These are phyloP conservation scores for Hippocampus kuda DNA, from an alignment of 2,797 vertebrate species.

Conservation along the genomic window DNA sequence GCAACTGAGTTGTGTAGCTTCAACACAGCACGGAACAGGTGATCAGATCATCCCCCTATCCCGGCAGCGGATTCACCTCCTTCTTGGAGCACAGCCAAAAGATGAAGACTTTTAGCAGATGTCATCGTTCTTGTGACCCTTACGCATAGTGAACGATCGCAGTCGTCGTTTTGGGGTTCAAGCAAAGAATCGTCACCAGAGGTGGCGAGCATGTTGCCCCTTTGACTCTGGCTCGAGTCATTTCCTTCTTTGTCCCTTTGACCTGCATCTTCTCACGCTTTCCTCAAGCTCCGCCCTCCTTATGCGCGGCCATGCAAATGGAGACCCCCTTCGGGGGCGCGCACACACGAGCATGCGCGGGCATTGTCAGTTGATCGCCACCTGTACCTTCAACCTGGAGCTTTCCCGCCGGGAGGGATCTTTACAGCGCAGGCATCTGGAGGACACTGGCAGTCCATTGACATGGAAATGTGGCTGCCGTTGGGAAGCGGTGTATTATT, in stretches of 20 bases:
- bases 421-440: slow-evolving; percentile 56
- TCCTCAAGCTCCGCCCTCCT: slow-evolving; percentile 18
- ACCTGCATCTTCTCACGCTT: background rate
- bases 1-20: slow-evolving; percentile 14
- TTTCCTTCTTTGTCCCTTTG: slow-evolving; percentile 19
- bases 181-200: slow-evolving; percentile 22
- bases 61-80: slow-evolving; percentile 32
- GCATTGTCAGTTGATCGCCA: slow-evolving; percentile 18
- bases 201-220: slow-evolving; percentile 17
- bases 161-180: background rate
- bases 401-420: slow-evolving; percentile 36
- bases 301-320: slow-evolving; percentile 26
- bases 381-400: slow-evolving; percentile 27
- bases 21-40: slow-evolving; percentile 44
- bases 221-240: slow-evolving; percentile 25
- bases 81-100: slow-evolving; percentile 22
- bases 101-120: slow-evolving; percentile 13
- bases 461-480: slow-evolving; percentile 43
- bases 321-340: slow-evolving; percentile 6
- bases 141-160: background rate
- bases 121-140: background rate
- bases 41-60: slow-evolving; percentile 58
- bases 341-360: slow-evolving; percentile 19
- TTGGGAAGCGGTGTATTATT: slow-evolving; percentile 31
- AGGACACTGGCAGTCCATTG: slow-evolving; percentile 37